These are phyloP conservation scores for Drosophila carrolli DNA, from an alignment of 1,140 invertebrate species.

Conservation along the genomic window DNA sequence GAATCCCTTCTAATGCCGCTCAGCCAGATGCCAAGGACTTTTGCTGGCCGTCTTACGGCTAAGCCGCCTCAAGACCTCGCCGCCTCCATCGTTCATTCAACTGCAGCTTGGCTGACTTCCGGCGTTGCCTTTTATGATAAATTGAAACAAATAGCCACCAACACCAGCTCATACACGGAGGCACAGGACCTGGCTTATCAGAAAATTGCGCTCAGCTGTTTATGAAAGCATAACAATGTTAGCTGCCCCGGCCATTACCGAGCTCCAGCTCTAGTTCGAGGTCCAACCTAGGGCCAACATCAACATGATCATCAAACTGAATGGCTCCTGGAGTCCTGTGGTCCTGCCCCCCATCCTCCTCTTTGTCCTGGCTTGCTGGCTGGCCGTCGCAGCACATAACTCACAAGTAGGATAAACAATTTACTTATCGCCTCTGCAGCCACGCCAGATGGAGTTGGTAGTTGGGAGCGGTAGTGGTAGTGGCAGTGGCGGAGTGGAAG, in stretches of 20 bases:
- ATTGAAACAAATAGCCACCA: conserved; percentile 81
- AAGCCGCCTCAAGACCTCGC: conserved; percentile 64
- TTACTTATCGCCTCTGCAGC: conserved; percentile 79
- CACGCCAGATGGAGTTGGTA: conserved; percentile 27
- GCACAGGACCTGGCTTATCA: conserved; percentile 71
- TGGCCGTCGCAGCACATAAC: conserved; percentile 70
- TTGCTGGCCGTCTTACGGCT: conserved; percentile 51
- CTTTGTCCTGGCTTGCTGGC: conserved; percentile 38
- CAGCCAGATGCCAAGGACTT: conserved; percentile 64
- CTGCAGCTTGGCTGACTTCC: conserved; percentile 78
- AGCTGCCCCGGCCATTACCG: conserved; percentile 59
- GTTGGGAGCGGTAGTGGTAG: background rate
- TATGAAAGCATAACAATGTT: conserved; percentile 83
- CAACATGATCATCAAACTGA: conserved; percentile 80
- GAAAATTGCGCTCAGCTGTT: conserved; percentile 83
- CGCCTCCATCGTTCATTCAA: conserved; percentile 69
- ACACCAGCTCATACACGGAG: conserved; percentile 17
- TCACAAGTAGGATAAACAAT: conserved; percentile 83
- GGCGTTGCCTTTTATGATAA: conserved; percentile 82
- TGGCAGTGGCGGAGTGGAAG: conserved; percentile 5
- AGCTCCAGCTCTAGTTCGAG: background rate
- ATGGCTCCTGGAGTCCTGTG: conserved; percentile 22
- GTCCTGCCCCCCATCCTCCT: conserved; percentile 13
- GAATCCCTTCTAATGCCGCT: conserved; percentile 66
- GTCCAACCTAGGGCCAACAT: conserved; percentile 55